Base-by-base conservation (phyloP, 2,888 invertebrate genomes). In the Copidosoma aretas region DNA sequence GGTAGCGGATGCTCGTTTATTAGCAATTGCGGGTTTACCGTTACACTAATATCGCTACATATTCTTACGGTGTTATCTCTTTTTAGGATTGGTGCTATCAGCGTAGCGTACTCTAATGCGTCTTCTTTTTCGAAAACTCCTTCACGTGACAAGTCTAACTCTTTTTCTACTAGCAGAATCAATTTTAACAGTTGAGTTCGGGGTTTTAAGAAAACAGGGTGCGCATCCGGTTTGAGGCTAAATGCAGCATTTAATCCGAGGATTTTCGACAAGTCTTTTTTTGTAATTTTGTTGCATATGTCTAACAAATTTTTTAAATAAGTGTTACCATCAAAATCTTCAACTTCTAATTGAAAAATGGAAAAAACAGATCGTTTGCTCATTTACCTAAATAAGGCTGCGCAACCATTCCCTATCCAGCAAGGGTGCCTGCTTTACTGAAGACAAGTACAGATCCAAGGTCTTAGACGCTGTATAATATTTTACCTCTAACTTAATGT, bases 51-150 rank as follows among this genome's bases (percentile, higher is more conserved):
- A 61, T 76, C 72, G 12, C 73, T 74, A 54, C 74, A 75, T 15
- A 75, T 59, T 39, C 78, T 67, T 1, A 80, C 72, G 14, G 56
- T 49, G 14, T 72, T 72, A 60, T 75, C 71, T 46, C 69, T 70
- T 70, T 79, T 78, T 17, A 70, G 43, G n/a, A 80, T 76, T 8
- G 76, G 75, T 1, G 79, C 79, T 39, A 79, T 75, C 1, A 80
- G 79, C 12, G 80, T 79, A 15, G 76, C 79, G 75, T 77, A 79
- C 57, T 77, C 74, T 17, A 77, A 76, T 22, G 59, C 32, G 49
- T 79, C 59, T 54, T 74, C 64, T 54, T 69, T 49, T 73, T 63
- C 61, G 73, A 70, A 32, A 64, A 75, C 74, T 71, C 74, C 61
- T 64, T 67, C 46, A 71, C 72, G 17, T 73, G 59, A 64, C 64